phyloP scores from a whole-genome alignment of 2,113 vertebrate species.

The Panurus biarmicus region DNA sequence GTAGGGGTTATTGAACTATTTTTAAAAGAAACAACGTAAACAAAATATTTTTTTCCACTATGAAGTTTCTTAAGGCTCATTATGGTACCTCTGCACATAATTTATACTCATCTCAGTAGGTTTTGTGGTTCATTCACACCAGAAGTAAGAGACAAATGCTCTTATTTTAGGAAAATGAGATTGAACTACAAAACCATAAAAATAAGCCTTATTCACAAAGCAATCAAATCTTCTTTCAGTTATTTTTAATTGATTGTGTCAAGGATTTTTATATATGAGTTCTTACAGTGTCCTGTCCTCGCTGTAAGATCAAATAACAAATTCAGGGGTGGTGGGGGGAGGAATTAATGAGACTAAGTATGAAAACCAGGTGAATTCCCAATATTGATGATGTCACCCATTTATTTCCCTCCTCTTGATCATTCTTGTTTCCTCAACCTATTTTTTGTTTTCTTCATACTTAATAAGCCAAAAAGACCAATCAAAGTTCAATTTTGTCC shows the following conservation, averaged over 20 bases:
- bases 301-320: neutral
- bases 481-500: neutral
- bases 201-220: neutral
- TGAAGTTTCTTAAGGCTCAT: neutral
- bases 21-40: neutral
- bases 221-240: neutral
- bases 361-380: neutral
- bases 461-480: neutral
- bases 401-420: neutral
- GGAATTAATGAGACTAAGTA: neutral
- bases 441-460: neutral
- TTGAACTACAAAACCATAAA: neutral
- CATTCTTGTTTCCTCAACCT: neutral
- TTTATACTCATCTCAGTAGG: neutral
- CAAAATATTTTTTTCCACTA: neutral
- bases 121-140: neutral
- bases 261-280: neutral
- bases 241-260: neutral
- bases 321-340: fast-evolving
- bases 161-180: neutral
- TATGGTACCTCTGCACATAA: neutral
- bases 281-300: neutral
- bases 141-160: neutral
- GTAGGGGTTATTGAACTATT: neutral
- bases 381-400: neutral